A percentile compares a stretch with the other conserved stretches of the same genome.
Evolutionary conservation across 2,113 vertebrate genomes (phyloP).

Genomic region (Colossoma macropomum): DNA sequence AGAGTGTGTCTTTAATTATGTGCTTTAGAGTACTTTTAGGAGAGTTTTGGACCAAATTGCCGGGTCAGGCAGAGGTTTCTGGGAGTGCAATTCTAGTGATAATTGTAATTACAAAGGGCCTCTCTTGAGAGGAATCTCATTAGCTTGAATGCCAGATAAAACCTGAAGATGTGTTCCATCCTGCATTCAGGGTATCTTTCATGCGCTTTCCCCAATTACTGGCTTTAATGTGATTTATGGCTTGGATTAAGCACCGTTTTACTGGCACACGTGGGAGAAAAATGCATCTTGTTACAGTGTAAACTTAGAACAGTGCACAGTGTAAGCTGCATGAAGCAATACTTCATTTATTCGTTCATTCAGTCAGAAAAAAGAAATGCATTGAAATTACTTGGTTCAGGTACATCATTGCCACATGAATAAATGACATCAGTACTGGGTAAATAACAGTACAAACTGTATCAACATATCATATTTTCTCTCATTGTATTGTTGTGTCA

Average conservation of each 20-base stretch:
- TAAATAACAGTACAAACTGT: too few species aligned
- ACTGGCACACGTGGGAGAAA: background rate
- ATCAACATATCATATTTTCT: too few species aligned
- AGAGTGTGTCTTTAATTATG: constrained; percentile 35
- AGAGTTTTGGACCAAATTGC: constrained; percentile 23
- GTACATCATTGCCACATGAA: too few species aligned
- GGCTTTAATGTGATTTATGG: constrained; percentile 54
- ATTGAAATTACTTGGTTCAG: too few species aligned
- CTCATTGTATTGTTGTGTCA: too few species aligned
- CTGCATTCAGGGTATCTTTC: constrained; percentile 49
- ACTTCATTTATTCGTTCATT: background rate
- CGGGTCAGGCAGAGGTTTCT: constrained; percentile 47
- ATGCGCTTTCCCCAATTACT: constrained; percentile 51
- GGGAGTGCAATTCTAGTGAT: constrained; percentile 49
- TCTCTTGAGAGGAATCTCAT: constrained; percentile 57
- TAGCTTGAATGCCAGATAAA: constrained; percentile 57
- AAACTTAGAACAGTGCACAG: background rate
- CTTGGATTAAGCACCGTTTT: constrained; percentile 25
- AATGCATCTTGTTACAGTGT: background rate
- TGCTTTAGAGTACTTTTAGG: constrained; percentile 23
- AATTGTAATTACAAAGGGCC: constrained; percentile 55
- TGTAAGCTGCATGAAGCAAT: background rate
- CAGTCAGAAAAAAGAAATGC: too few species aligned
- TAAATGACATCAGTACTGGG: too few species aligned
- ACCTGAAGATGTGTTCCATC: constrained; percentile 35